A percentile compares a stretch with the other conserved stretches of the same genome.
phyloP scores from a whole-genome alignment of 2,888 invertebrate species.

The Helicoverpa assulta region DNA sequence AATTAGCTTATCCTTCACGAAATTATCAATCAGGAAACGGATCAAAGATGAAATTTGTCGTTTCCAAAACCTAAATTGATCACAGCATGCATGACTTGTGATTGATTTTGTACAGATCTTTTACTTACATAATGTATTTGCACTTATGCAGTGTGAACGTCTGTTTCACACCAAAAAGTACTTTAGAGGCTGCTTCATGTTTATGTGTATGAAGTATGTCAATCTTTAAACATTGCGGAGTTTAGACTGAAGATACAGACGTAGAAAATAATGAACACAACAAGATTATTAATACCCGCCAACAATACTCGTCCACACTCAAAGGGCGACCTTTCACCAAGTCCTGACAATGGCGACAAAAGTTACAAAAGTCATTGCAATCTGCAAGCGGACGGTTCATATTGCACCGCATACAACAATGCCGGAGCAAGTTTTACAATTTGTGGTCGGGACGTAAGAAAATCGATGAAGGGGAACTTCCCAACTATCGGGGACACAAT shows the following conservation, averaged over 20 bases:
- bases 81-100: no score
- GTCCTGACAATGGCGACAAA: constrained; percentile 67
- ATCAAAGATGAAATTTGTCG: no score
- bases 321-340: constrained; percentile 58
- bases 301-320: constrained; percentile 27
- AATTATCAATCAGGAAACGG: no score
- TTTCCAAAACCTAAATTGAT: no score
- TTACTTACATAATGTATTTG: no score
- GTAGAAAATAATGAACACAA: constrained; percentile 1
- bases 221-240: no score
- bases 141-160: no score
- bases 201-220: no score
- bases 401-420: constrained; percentile 80
- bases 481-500: constrained; percentile 78
- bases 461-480: constrained; percentile 74
- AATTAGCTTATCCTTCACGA: no score
- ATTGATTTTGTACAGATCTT: no score
- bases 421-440: constrained; percentile 79
- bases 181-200: no score
- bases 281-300: constrained; percentile 15
- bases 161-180: no score
- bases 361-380: constrained; percentile 80
- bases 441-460: constrained; percentile 79
- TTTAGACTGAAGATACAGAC: not conserved
- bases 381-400: constrained; percentile 79